A percentile compares a stretch with the other conserved stretches of the same genome.
Conservation (phyloP, 2,888 invertebrate species). For the Nemurella pictetii region DNA sequence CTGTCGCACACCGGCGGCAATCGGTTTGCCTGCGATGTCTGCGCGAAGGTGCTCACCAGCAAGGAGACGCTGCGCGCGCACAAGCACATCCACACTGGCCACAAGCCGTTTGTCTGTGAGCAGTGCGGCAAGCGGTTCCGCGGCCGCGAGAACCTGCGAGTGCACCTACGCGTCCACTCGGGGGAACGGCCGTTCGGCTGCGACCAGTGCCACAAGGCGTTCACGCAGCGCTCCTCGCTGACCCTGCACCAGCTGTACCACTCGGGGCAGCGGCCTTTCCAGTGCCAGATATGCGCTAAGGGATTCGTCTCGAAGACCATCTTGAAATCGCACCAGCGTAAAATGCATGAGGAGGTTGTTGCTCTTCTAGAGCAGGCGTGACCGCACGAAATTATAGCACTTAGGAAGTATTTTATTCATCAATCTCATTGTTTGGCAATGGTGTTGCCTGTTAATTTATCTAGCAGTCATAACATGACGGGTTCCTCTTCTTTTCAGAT, state of each 20-base stretch:
- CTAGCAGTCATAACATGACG: background rate
- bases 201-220: slow-evolving; percentile 43
- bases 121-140: slow-evolving; percentile 45
- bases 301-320: slow-evolving; percentile 57
- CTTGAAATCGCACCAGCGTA: slow-evolving; percentile 13
- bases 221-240: slow-evolving; percentile 51
- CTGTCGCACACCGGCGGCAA: slow-evolving; percentile 47
- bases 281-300: slow-evolving; percentile 63
- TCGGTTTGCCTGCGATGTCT: slow-evolving; percentile 47
- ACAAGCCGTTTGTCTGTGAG: slow-evolving; percentile 45
- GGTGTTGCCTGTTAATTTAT: background rate
- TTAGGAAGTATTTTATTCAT: background rate
- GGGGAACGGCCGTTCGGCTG: slow-evolving; percentile 37
- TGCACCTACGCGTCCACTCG: slow-evolving; percentile 38
- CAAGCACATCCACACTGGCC: slow-evolving; percentile 45
- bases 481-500: slow-evolving; percentile 36
- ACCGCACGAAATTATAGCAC: background rate
- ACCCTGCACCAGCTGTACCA: slow-evolving; percentile 64
- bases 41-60: slow-evolving; percentile 46
- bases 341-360: background rate
- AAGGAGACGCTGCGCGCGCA: slow-evolving; percentile 47
- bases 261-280: slow-evolving; percentile 64
- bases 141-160: slow-evolving; percentile 28
- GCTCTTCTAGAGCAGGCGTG: background rate
- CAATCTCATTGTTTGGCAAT: background rate